A percentile compares a stretch with the other conserved stretches of the same genome.
phyloP scores from a whole-genome alignment of 2,113 vertebrate genomes.

The Colius striatus region DNA sequence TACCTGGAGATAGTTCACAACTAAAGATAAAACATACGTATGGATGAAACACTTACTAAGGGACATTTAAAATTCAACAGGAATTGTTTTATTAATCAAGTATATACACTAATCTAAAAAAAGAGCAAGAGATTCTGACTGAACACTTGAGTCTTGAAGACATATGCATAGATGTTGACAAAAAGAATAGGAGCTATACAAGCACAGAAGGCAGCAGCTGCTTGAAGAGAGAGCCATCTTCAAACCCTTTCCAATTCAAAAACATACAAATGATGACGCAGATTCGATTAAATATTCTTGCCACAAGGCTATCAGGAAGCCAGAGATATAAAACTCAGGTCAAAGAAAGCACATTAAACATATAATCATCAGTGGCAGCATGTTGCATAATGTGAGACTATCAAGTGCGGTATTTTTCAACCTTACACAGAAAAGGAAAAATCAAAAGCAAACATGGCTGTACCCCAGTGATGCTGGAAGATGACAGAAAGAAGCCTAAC shows the following conservation, averaged over 20 bases:
- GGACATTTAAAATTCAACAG: neutral
- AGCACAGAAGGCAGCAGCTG: neutral
- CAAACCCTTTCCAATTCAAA: neutral
- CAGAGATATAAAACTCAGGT: neutral
- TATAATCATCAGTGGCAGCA: too few relatives aligned
- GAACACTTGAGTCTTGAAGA: neutral
- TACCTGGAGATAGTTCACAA: neutral
- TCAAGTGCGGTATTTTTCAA: neutral
- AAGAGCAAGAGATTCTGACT: neutral
- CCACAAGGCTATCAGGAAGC: neutral
- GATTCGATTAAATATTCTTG: neutral
- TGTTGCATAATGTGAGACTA: neutral
- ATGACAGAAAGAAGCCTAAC: neutral
- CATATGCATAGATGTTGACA: neutral
- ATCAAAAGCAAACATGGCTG: neutral
- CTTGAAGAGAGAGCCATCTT: neutral
- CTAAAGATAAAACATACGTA: neutral
- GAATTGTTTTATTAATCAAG: neutral
- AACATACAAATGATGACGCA: accelerated
- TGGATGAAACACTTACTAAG: neutral
- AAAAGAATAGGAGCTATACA: neutral
- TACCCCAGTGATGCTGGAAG: neutral
- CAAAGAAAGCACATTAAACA: neutral
- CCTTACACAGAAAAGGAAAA: neutral
- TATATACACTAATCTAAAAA: neutral